Evolutionary conservation across 2,113 vertebrate species (phyloP), one percentile per base, ranked within the genome.

Genomic region (Seriola aureovittata): DNA sequence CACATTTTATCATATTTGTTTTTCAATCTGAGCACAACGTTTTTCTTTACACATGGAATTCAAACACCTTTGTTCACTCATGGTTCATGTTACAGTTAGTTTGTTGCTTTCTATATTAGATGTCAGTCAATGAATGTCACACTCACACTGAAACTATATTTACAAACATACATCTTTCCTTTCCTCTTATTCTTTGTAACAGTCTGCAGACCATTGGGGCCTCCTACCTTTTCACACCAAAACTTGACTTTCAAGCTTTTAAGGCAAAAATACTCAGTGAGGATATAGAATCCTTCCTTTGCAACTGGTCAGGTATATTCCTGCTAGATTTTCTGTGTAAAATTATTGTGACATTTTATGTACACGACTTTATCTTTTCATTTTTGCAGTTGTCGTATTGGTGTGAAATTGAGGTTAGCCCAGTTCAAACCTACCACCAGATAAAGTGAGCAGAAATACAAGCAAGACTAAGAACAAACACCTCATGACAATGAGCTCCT

Each of bases 1-100:
- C 89, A 90, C 89, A 87, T 88, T 88, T 88, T 84, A 60, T 84
- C 65, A 42, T 11, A 36, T 78, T 77, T 66, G 23, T 73, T 78
- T 87, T 86, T 84, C 46, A 23, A 48, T 81, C 64, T 19, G 75
- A 91, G 90, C 86, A 88, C 86, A 90, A 80, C 38, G 38, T 75
- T 76, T 75, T 66, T 80, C 19, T 59, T 74, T 63, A 64, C 50
- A 4, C 25, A 2, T 68, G 32, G 50, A 81, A 65, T 54, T 71
- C 32, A 76, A 55, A 80, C 2, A 19, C 64, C 73, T 54, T 25
- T 29, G 16, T 57, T 72, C 58, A 74, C 54, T 83, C 58, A 48
- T 7, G 57, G 58, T 70, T 85, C 63, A 75, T 65, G 77, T 74
- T 77, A 54, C 70, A 88, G 79, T 84, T 60, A 65, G 54, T 77